A percentile compares a stretch with the other conserved stretches of the same genome.
These are phyloP conservation scores for Heteractis magnifica DNA, from an alignment of 92 coral and sea anemone genomes.

Conservation along the genomic window DNA sequence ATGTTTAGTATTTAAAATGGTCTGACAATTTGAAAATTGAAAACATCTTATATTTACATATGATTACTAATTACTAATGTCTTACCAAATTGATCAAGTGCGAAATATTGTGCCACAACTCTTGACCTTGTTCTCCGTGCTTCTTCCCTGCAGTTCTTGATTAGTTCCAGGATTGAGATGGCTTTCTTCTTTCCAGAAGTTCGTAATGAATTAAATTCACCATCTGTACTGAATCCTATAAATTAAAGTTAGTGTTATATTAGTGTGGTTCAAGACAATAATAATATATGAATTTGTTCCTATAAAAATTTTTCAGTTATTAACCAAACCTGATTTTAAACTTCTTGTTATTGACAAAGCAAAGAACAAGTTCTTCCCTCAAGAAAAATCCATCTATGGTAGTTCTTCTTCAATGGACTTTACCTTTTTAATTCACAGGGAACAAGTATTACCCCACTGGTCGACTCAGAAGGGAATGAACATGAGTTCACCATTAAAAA, in stretches of 20 bases:
- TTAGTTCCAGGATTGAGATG: conserved; percentile 38
- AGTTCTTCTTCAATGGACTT: too few species aligned
- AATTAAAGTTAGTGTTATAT: too few species aligned
- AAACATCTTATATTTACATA: too few species aligned
- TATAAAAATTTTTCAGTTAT: too few species aligned
- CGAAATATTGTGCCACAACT: conserved; percentile 4
- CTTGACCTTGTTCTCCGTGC: conserved; percentile 21
- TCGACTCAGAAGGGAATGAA: conserved; percentile 13
- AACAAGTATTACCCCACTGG: conserved; percentile 9
- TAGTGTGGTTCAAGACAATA: too few species aligned
- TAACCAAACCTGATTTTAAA: too few species aligned
- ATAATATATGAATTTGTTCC: too few species aligned
- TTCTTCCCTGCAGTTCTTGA: conserved; percentile 27
- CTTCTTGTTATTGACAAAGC: too few species aligned
- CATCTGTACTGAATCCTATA: conserved; percentile 45
- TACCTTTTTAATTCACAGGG: conserved; percentile 2
- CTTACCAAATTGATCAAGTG: conserved; percentile 33
- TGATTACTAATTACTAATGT: neutral
- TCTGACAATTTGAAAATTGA: neutral
- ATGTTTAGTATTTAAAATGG: too few species aligned
- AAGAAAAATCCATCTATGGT: too few species aligned
- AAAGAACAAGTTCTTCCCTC: too few species aligned
- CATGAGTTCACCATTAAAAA: conserved; percentile 16
- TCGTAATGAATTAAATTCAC: conserved; percentile 46
- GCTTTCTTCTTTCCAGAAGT: conserved; percentile 36